Percentiles rank a stretch among this genome's conserved stretches.
Evolutionary conservation across 2,797 vertebrate genomes (phyloP).

Genomic region (Cheirogaleus major): DNA sequence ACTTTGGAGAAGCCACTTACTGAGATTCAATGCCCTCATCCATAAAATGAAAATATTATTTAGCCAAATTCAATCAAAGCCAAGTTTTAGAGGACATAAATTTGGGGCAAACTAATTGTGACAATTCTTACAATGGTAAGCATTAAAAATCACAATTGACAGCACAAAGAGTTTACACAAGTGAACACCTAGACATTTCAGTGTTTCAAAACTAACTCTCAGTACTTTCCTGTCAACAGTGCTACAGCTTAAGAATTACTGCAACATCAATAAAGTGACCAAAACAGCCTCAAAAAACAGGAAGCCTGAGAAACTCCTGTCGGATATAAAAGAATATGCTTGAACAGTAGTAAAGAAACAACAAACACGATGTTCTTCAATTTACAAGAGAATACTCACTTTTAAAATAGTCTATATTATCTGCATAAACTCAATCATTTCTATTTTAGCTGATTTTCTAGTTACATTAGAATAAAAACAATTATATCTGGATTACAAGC

Average conservation of each 20-base stretch:
- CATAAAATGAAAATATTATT: not conserved
- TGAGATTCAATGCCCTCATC: not conserved
- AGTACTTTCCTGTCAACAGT: not conserved
- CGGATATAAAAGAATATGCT: not conserved
- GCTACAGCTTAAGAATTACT: not conserved
- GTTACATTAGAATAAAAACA: not conserved
- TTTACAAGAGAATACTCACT: not conserved
- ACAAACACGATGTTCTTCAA: not conserved
- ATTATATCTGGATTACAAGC: not conserved
- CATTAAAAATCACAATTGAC: not conserved
- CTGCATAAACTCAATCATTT: not conserved
- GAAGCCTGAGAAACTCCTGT: not conserved
- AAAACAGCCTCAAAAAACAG: not conserved
- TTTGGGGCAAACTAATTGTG: not conserved
- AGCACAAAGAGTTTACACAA: not conserved
- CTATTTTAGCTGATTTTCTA: not conserved
- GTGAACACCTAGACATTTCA: not conserved
- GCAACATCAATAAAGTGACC: not conserved
- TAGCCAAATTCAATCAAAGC: not conserved
- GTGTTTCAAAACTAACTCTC: slow-evolving; percentile 15
- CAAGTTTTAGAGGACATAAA: not conserved
- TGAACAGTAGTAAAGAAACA: not conserved
- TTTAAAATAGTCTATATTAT: not conserved
- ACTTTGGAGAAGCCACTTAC: not conserved
- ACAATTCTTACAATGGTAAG: not conserved